These are phyloP conservation scores for Linurgus olivaceus DNA, from an alignment of 2,797 vertebrate genomes.

Conservation along the genomic window DNA sequence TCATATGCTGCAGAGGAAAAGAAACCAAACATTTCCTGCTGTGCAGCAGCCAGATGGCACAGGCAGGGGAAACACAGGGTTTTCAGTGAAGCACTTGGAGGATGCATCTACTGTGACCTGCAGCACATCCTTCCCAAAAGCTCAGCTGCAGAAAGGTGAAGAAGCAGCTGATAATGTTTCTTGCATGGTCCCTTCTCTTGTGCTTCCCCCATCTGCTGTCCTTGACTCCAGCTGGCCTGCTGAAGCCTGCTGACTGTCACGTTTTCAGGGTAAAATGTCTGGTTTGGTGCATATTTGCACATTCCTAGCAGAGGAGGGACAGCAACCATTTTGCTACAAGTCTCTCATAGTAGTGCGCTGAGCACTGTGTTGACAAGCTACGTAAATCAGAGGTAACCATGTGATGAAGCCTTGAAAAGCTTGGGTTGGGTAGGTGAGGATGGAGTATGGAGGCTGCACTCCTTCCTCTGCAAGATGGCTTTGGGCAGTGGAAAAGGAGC, in stretches of 20 bases:
- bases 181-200: not conserved
- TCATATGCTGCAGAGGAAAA: not conserved
- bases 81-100: not conserved
- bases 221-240: not conserved
- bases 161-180: slow-evolving; percentile 14
- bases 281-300: not conserved
- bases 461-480: not conserved
- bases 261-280: not conserved
- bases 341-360: not conserved
- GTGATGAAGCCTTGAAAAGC: not conserved
- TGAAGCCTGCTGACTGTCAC: not conserved
- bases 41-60: slow-evolving; percentile 7
- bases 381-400: not conserved
- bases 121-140: not conserved
- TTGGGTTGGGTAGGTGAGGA: not conserved
- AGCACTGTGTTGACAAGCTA: fast-evolving
- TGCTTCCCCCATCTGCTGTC: slow-evolving; percentile 1
- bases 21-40: not conserved
- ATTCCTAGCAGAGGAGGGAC: not conserved
- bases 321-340: not conserved
- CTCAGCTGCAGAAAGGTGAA: not conserved
- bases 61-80: not conserved
- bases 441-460: not conserved
- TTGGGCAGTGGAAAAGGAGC: not conserved
- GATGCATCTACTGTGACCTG: not conserved